phyloP scores from a whole-genome alignment of 2,113 vertebrate species.

The Ptychochromis oligacanthus region DNA sequence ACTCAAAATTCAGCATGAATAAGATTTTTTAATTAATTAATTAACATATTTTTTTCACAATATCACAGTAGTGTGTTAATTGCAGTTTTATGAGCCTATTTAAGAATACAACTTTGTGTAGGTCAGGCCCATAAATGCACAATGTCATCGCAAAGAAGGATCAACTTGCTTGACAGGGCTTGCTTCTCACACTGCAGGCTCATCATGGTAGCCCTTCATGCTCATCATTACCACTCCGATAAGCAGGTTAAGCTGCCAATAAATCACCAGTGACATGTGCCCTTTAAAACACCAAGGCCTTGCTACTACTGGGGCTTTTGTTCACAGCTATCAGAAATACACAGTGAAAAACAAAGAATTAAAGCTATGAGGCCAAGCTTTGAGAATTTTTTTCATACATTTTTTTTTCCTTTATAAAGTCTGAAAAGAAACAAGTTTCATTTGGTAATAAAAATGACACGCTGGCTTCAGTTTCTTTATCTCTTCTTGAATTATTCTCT shows the following conservation, averaged over 20 bases:
- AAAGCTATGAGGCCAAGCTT: conserved; percentile 3
- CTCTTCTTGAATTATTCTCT: conserved; percentile 37
- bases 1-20: background rate
- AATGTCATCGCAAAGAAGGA: background rate
- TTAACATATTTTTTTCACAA: background rate
- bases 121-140: background rate
- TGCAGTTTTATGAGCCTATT: background rate
- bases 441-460: conserved; percentile 21
- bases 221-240: background rate
- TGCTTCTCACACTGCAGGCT: background rate
- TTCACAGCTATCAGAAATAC: background rate
- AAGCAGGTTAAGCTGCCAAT: conserved; percentile 1
- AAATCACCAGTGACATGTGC: background rate
- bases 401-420: conserved; percentile 16
- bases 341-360: background rate
- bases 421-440: conserved; percentile 13
- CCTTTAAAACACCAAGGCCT: background rate
- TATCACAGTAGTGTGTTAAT: background rate
- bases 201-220: background rate
- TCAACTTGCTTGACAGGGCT: background rate
- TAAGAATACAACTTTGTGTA: background rate
- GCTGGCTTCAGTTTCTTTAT: conserved; percentile 24
- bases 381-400: conserved; percentile 9
- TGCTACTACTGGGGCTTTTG: background rate
- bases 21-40: background rate